A percentile compares a stretch with the other conserved stretches of the same genome.
phyloP scores from a whole-genome alignment of 2,113 vertebrate species.

The Hipposideros armiger region DNA sequence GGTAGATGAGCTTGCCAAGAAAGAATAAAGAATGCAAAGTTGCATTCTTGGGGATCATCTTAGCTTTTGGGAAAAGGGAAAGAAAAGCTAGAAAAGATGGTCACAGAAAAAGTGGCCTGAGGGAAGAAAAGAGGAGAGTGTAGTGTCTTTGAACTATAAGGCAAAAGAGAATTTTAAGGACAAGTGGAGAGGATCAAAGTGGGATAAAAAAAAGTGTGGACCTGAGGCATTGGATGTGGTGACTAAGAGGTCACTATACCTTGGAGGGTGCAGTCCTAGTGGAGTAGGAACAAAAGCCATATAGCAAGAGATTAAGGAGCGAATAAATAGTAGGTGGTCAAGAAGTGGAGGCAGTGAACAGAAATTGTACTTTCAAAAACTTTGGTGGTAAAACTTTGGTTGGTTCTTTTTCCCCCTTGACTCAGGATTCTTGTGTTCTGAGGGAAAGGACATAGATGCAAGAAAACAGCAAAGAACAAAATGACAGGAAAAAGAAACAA shows the following conservation, averaged over 20 bases:
- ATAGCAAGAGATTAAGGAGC: not conserved
- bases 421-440: not conserved
- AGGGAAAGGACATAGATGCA: not conserved
- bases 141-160: not conserved
- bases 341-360: not conserved
- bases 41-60: constrained; percentile 3
- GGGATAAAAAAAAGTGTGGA: not conserved
- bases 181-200: not conserved
- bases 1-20: not conserved
- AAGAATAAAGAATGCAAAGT: not conserved
- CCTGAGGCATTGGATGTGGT: not conserved
- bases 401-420: not conserved
- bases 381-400: not conserved
- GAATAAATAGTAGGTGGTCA: not conserved
- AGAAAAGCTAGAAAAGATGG: constrained; percentile 23
- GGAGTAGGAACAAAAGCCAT: not conserved
- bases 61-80: constrained; percentile 17
- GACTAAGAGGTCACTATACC: not conserved
- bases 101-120: not conserved
- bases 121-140: not conserved
- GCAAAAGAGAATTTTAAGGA: not conserved
- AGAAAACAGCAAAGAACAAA: not conserved
- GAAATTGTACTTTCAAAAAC: not conserved
- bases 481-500: not conserved
- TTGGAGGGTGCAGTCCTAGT: not conserved